These are phyloP conservation scores for Eretmocerus hayati DNA, from an alignment of 2,888 invertebrate species.

Conservation along the genomic window DNA sequence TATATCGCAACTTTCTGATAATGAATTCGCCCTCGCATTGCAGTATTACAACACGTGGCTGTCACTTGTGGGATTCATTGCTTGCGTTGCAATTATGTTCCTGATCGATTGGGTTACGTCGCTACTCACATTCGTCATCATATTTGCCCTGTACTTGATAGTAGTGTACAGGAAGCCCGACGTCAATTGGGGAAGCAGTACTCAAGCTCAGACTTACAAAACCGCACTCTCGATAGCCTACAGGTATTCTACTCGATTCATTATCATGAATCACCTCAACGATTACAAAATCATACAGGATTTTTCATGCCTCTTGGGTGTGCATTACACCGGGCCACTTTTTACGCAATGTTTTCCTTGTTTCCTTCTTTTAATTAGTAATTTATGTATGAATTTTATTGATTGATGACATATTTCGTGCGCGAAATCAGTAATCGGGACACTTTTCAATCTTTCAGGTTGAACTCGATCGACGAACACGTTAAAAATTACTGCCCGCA, in stretches of 20 bases:
- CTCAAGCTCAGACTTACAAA: conserved; percentile 93
- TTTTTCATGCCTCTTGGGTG: no score
- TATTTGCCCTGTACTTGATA: conserved; percentile 83
- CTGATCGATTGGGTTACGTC: conserved; percentile 90
- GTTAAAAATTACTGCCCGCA: conserved; percentile 98
- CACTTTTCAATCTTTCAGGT: conserved; percentile 39
- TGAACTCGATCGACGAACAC: conserved; percentile 84
- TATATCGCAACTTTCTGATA: no score
- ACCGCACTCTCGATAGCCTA: conserved; percentile 81
- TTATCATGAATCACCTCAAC: no score
- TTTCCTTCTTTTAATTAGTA: no score
- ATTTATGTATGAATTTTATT: no score
- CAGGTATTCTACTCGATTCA: no score
- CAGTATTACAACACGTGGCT: conserved; percentile 92
- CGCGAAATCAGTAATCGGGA: no score
- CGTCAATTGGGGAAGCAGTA: conserved; percentile 96
- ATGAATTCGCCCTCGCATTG: background rate
- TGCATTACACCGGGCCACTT: no score
- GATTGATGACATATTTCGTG: no score
- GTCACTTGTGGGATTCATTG: conserved; percentile 72
- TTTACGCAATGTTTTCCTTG: no score
- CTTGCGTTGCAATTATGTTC: conserved; percentile 88
- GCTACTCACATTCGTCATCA: conserved; percentile 81
- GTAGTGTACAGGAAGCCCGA: conserved; percentile 92
- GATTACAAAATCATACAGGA: no score